Percentiles rank a stretch among this genome's conserved stretches.
Conservation (phyloP, 37 sponge, comb jelly and placozoan species). For the Crambe crambe region DNA sequence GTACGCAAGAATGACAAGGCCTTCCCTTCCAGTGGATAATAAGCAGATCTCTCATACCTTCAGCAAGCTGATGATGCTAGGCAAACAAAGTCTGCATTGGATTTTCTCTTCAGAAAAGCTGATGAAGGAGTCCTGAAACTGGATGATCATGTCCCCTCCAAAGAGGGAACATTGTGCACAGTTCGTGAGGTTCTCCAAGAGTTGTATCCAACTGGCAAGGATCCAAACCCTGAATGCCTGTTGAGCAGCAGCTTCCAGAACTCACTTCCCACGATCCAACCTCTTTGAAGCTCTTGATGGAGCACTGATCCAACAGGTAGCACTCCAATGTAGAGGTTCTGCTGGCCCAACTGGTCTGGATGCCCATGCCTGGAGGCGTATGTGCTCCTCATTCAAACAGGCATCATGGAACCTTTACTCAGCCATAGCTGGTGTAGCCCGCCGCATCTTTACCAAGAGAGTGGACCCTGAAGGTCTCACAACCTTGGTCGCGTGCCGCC, state of each 20-base stretch:
- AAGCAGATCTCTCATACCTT: too few relatives aligned
- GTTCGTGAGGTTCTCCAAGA: constrained; percentile 20
- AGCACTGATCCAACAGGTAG: constrained; percentile 16
- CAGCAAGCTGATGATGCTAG: too few relatives aligned
- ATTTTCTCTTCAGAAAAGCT: too few relatives aligned
- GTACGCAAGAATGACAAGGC: too few relatives aligned
- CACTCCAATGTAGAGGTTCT: constrained; percentile 27
- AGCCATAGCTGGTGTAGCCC: constrained; percentile 41
- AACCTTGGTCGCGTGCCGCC: constrained; percentile 27
- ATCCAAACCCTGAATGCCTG: neutral
- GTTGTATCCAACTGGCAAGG: constrained; percentile 21
- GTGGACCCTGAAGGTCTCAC: constrained; percentile 4
- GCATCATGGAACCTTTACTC: constrained; percentile 31
- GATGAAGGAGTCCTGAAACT: too few relatives aligned
- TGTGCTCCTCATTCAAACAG: constrained; percentile 44
- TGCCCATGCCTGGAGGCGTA: constrained; percentile 33
- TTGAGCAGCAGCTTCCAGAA: too few relatives aligned
- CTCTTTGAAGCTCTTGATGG: constrained; percentile 19
- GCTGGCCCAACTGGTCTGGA: constrained; percentile 58
- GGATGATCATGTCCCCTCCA: too few relatives aligned
- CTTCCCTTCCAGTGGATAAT: too few relatives aligned
- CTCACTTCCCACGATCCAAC: too few relatives aligned
- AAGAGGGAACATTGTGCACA: too few relatives aligned
- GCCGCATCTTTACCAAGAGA: neutral
- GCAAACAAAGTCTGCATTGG: too few relatives aligned